Percentiles rank a stretch among this genome's conserved stretches.
These are phyloP conservation scores for Habropoda laboriosa DNA, from an alignment of 1,140 invertebrate species.

Conservation along the genomic window DNA sequence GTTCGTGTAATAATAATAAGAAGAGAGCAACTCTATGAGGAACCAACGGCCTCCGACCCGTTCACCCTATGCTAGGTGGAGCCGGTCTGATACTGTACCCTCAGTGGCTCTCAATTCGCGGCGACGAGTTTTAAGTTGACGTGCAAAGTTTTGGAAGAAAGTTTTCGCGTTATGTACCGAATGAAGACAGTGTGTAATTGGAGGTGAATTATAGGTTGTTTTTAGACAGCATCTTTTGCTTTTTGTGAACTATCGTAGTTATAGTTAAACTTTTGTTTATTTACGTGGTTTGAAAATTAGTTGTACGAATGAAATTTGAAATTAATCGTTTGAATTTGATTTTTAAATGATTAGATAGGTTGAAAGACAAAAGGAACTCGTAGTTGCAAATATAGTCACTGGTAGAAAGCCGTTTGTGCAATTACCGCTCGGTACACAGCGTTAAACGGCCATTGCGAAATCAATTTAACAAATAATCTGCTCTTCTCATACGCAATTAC, in stretches of 20 bases:
- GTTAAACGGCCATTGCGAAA: background rate
- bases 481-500: background rate
- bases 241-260: background rate
- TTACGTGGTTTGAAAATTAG: background rate
- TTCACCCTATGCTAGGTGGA: constrained; percentile 80
- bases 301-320: background rate
- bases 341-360: background rate
- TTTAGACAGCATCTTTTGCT: background rate
- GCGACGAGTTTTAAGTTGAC: background rate
- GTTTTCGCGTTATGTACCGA: background rate
- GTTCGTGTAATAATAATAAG: constrained; percentile 78
- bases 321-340: background rate
- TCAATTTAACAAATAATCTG: background rate
- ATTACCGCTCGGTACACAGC: background rate
- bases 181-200: too few relatives aligned
- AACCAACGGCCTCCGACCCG: constrained; percentile 81
- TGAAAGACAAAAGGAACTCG: background rate
- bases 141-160: background rate
- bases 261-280: background rate
- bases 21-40: constrained; percentile 80
- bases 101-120: constrained; percentile 71
- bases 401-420: background rate
- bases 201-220: background rate
- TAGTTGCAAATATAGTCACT: background rate
- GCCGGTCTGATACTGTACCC: constrained; percentile 77